Evolutionary conservation across 2,797 vertebrate genomes (phyloP).

Genomic region (Miichthys miiuy): DNA sequence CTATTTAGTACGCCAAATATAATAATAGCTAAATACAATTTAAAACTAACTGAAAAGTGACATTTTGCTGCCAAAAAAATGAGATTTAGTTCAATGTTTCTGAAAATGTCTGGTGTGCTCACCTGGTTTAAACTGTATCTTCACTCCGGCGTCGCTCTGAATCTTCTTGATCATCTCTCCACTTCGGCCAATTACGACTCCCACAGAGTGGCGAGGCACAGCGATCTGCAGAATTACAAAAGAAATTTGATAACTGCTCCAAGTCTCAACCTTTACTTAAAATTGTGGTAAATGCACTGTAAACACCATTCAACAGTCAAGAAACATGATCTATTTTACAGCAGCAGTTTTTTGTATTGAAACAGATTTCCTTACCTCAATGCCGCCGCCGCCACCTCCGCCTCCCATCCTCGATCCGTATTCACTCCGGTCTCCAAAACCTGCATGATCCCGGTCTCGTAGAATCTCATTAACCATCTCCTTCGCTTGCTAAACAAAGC

Average conservation of each 20-base stretch:
- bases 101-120: not conserved
- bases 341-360: not conserved
- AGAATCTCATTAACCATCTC: constrained; percentile 98
- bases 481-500: constrained; percentile 90
- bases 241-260: not conserved
- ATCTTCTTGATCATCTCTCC: constrained; percentile 99
- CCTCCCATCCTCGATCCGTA: constrained; percentile 91
- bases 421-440: constrained; percentile 91
- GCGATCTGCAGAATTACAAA: constrained; percentile 85
- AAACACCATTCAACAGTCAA: not conserved
- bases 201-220: constrained; percentile 94
- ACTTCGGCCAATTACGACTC: constrained; percentile 93
- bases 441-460: constrained; percentile 90
- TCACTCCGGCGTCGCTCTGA: constrained; percentile 94
- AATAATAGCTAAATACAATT: not conserved
- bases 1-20: no score
- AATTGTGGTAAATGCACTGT: not conserved
- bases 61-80: not conserved
- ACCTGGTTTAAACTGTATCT: constrained; percentile 99
- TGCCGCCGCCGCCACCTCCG: constrained; percentile 79
- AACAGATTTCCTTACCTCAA: constrained; percentile 77
- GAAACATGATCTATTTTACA: not conserved
- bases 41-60: not conserved
- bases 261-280: not conserved
- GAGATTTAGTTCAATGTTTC: not conserved